These are phyloP conservation scores for Drosophila stalkeri DNA, from an alignment of 2,888 invertebrate genomes.

Conservation along the genomic window DNA sequence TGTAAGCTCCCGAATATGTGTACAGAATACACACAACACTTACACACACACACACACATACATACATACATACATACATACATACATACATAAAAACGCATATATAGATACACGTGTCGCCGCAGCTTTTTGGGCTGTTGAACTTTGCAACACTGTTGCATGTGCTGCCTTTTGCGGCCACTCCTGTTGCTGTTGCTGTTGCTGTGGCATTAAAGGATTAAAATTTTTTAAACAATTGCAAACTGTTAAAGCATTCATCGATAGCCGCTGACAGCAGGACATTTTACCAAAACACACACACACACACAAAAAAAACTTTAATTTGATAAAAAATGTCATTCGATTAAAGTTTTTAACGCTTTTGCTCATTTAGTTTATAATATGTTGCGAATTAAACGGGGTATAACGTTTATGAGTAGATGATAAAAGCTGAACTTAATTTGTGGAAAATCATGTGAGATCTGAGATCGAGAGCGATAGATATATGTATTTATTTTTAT, in stretches of 20 bases:
- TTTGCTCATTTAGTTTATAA: not conserved
- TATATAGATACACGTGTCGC: conserved; percentile 3
- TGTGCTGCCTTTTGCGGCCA: conserved; percentile 15
- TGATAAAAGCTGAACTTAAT: not conserved
- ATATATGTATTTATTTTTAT: no score
- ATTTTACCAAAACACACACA: conserved; percentile 13
- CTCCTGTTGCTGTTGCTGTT: conserved; percentile 33
- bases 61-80: conserved; percentile 1
- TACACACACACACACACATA: conserved; percentile 5
- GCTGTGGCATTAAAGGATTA: conserved; percentile 46
- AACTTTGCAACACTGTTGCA: conserved; percentile 13
- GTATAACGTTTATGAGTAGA: not conserved
- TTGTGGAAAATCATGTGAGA: no score
- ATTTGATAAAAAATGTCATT: conserved; percentile 8
- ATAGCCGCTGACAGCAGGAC: conserved; percentile 7
- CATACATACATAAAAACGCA: not conserved
- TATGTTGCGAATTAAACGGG: not conserved
- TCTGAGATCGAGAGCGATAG: no score
- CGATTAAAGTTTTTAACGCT: conserved; percentile 1
- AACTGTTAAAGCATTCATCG: conserved; percentile 31
- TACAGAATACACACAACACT: conserved; percentile 4
- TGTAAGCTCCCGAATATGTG: conserved; percentile 39
- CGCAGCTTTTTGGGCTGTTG: conserved; percentile 21
- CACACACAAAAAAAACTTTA: conserved; percentile 3
- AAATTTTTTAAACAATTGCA: conserved; percentile 40